Evolutionary conservation across 2,797 vertebrate species (phyloP), one percentile per base, ranked within the genome.

Genomic region (Perodicticus potto): DNA sequence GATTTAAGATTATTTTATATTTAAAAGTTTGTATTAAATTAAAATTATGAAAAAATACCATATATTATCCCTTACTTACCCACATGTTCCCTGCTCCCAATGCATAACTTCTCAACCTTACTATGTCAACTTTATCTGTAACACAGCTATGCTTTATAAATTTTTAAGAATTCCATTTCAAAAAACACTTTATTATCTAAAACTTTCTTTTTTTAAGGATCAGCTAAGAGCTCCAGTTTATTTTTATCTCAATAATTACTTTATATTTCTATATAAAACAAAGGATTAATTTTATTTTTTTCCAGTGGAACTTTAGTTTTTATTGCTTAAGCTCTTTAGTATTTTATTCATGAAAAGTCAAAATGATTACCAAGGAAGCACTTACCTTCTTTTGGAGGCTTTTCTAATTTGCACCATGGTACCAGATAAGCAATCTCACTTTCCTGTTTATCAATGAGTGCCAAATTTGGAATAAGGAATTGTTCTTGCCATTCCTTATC

Each of bases 371-470:
- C n/a, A 53, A 73, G 43, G 49, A 59, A 87, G 23, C 80, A 49
- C 99, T 98, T 98, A 96, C 99, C 99, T 92, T 99, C 98, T 93
- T 99, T 99, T 25, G 98, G 98, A 34, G 99, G 99, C 29, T 72
- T 98, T 94, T 98, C 97, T 74, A 99, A 96, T 17, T 98, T 98
- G 97, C 99, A 99, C 99, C 99, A 99, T 0, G 99, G 99, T 55
- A 99, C 98, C 95, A 99, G 96, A 90, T 99, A 99, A 45, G 98
- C 97, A 93, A 99, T 98, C 97, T 99, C 99, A 91, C 98, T 99
- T 88, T 99, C 98, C 97, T 99, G 99, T 55, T 98, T 98, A 3
- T 96, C 98, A n/a, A 99, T 86, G 98, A 99, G 98, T 9, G 99
- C 98, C 6, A 99, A 97, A 69, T 97, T 98, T 95, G 97, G 98